These are phyloP conservation scores for Diachasmimorpha longicaudata DNA, from an alignment of 1,140 invertebrate genomes.

Conservation along the genomic window DNA sequence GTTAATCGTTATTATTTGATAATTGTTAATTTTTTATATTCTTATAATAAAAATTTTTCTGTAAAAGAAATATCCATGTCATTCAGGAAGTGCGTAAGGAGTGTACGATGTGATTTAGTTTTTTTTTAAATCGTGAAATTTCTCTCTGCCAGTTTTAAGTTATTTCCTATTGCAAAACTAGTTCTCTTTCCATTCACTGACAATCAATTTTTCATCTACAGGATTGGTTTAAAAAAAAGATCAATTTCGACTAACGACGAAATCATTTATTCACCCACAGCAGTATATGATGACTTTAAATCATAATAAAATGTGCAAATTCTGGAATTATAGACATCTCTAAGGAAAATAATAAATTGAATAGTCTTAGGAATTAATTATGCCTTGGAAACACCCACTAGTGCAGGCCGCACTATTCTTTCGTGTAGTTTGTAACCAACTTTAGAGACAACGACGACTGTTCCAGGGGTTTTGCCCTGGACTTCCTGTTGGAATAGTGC, in stretches of 20 bases:
- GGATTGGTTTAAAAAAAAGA: too few species aligned
- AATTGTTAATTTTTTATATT: not conserved
- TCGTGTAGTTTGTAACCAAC: constrained; percentile 95
- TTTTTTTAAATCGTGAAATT: too few species aligned
- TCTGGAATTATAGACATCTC: not conserved
- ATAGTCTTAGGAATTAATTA: constrained; percentile 30
- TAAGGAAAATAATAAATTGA: not conserved
- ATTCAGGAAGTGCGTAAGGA: too few species aligned
- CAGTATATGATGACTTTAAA: not conserved
- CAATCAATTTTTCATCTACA: too few species aligned
- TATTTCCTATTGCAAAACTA: too few species aligned
- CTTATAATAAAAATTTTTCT: not conserved
- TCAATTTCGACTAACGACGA: not conserved
- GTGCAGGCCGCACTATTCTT: constrained; percentile 91
- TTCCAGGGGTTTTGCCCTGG: constrained; percentile 80
- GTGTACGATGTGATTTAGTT: too few species aligned
- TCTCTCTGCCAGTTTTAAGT: too few species aligned
- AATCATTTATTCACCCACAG: not conserved
- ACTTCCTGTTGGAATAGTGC: constrained; percentile 93
- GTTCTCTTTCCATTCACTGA: too few species aligned
- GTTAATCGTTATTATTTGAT: constrained; percentile 65
- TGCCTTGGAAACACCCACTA: constrained; percentile 91
- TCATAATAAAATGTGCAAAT: not conserved
- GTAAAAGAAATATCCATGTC: too few species aligned
- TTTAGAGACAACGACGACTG: constrained; percentile 91